Conservation (phyloP, 2,888 invertebrate species). For the Liodrosophila aerea region DNA sequence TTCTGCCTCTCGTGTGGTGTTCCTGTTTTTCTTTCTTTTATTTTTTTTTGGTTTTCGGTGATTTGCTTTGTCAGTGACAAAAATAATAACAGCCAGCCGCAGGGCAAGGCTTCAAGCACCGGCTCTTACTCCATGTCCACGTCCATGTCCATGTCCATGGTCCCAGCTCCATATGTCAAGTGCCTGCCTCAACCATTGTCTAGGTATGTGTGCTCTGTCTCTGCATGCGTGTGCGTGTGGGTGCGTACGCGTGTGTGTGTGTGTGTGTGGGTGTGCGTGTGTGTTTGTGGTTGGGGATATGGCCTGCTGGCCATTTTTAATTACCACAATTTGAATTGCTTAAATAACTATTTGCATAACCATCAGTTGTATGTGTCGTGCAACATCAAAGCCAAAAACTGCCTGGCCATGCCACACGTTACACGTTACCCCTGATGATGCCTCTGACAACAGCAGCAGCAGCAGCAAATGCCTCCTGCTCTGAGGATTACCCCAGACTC, state of each 20-base stretch:
- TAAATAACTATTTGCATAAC: slow-evolving; percentile 75
- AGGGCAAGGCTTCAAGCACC: slow-evolving; percentile 45
- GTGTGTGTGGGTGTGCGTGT: neutral
- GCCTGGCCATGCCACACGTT: slow-evolving; percentile 24
- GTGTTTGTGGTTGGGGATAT: slow-evolving; percentile 11
- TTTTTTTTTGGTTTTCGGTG: slow-evolving; percentile 77
- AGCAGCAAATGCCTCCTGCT: slow-evolving; percentile 20
- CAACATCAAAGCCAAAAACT: slow-evolving; percentile 55
- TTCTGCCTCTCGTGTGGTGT: neutral
- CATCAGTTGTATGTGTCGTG: slow-evolving; percentile 58
- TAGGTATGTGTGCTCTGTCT: slow-evolving; percentile 29
- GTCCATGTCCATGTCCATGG: slow-evolving; percentile 40
- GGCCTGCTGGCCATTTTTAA: slow-evolving; percentile 68
- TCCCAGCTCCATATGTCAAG: slow-evolving; percentile 68
- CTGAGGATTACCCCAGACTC: slow-evolving; percentile 21
- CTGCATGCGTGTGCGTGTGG: too few relatives aligned
- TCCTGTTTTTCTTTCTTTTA: slow-evolving; percentile 34
- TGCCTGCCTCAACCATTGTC: slow-evolving; percentile 46
- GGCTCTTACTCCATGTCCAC: slow-evolving; percentile 41
- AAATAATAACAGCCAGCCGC: slow-evolving; percentile 75
- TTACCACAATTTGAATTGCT: slow-evolving; percentile 77
- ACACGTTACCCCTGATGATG: too few relatives aligned
- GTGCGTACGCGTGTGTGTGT: neutral
- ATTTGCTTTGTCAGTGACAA: slow-evolving; percentile 77
- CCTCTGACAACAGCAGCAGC: too few relatives aligned